Conservation (phyloP, 2,888 invertebrate species). For the Caenorhabditis sulstoni region DNA sequence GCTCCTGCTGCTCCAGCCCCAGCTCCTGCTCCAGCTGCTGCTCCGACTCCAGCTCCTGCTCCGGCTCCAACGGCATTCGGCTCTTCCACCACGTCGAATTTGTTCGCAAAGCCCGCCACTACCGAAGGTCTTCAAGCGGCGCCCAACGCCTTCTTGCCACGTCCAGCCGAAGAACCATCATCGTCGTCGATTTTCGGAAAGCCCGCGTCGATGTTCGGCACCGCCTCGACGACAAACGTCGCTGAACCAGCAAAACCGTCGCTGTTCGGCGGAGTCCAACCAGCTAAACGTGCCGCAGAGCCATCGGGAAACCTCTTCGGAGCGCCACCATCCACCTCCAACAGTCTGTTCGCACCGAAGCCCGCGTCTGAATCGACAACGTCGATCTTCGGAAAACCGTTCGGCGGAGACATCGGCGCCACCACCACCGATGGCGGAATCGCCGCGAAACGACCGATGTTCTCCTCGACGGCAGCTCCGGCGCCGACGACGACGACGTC, state of each 20-base stretch:
- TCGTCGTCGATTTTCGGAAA: slow-evolving; percentile 10
- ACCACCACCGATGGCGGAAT: slow-evolving; percentile 9
- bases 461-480: neutral
- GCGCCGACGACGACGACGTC: neutral
- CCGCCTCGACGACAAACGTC: neutral
- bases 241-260: too few species aligned
- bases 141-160: too few species aligned
- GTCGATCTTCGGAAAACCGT: slow-evolving; percentile 11
- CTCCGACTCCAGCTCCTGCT: neutral
- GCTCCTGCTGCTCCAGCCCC: slow-evolving; percentile 3
- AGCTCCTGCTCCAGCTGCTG: neutral
- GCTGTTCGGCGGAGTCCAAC: too few species aligned
- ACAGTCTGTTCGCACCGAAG: neutral
- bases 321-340: neutral
- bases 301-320: neutral
- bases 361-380: neutral
- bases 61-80: slow-evolving; percentile 5
- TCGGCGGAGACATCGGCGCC: slow-evolving; percentile 27
- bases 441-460: neutral
- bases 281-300: too few species aligned
- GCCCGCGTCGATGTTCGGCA: neutral
- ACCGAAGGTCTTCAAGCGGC: too few species aligned
- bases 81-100: neutral
- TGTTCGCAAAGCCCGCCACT: neutral
- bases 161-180: too few species aligned